These are phyloP conservation scores for Dolichomitus sp. DNA, from an alignment of 2,888 invertebrate genomes.

Conservation along the genomic window DNA sequence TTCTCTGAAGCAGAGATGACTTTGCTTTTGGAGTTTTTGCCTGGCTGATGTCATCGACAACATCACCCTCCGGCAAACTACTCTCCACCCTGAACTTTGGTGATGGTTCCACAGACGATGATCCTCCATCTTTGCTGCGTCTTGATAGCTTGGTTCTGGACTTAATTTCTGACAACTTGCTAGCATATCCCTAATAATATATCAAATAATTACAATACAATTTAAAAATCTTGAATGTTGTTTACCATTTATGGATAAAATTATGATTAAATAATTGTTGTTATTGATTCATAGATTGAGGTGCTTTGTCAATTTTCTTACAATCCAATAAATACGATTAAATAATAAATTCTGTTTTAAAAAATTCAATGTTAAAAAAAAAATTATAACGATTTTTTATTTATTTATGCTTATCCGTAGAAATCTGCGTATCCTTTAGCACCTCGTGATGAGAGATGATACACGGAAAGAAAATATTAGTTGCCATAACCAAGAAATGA, in stretches of 20 bases:
- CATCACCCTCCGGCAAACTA: slow-evolving; percentile 67
- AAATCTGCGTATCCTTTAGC: too few species aligned
- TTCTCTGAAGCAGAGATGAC: slow-evolving; percentile 82
- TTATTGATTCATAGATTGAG: background rate
- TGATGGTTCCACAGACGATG: slow-evolving; percentile 75
- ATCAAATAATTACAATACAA: background rate
- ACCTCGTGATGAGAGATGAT: too few species aligned
- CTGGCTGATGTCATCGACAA: slow-evolving; percentile 79
- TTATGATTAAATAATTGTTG: background rate
- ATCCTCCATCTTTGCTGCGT: slow-evolving; percentile 75
- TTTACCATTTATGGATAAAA: background rate
- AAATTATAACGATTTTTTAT: too few species aligned
- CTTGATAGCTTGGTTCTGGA: slow-evolving; percentile 83
- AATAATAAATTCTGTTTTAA: background rate
- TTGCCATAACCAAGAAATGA: too few species aligned
- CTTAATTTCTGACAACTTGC: slow-evolving; percentile 85
- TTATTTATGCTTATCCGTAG: too few species aligned
- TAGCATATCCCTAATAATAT: slow-evolving; percentile 83
- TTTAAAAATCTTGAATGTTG: background rate
- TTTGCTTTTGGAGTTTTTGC: slow-evolving; percentile 83
- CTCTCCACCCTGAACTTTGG: slow-evolving; percentile 72
- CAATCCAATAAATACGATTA: too few species aligned
- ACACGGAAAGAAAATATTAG: too few species aligned
- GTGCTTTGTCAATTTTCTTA: too few species aligned
- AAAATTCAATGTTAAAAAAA: background rate